Evolutionary conservation across 2,888 invertebrate species (phyloP).

Genomic region (Hirtodrosophila duncani): DNA sequence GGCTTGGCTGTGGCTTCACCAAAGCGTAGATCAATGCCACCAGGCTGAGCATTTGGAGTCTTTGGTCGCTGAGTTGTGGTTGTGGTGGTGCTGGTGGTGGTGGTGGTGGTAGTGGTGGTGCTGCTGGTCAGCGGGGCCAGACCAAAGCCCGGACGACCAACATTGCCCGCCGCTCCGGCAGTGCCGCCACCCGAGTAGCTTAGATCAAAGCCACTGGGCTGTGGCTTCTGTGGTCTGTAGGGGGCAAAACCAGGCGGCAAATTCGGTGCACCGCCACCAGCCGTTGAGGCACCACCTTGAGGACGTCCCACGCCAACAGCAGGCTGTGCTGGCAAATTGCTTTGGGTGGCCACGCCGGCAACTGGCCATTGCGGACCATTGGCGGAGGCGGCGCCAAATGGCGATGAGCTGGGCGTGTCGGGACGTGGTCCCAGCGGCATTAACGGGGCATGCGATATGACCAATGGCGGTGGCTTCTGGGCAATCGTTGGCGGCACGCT

Average conservation of each 20-base stretch:
- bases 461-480: conserved; percentile 66
- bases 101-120: conserved; percentile 35
- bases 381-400: conserved; percentile 40
- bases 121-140: conserved; percentile 54
- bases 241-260: conserved; percentile 63
- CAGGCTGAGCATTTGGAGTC: conserved; percentile 20
- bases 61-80: conserved; percentile 49
- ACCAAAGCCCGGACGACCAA: conserved; percentile 55
- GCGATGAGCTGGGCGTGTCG: conserved; percentile 72
- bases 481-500: conserved; percentile 19
- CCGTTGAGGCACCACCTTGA: conserved; percentile 10
- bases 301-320: conserved; percentile 23
- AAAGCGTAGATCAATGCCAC: conserved; percentile 53
- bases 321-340: not conserved
- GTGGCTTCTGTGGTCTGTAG: conserved; percentile 67
- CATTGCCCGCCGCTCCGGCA: conserved; percentile 17
- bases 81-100: conserved; percentile 36
- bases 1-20: conserved; percentile 46
- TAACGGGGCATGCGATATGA: conserved; percentile 68
- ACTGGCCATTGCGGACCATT: conserved; percentile 62
- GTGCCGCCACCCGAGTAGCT: conserved; percentile 66
- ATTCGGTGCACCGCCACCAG: conserved; percentile 43
- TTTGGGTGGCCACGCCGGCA: conserved; percentile 3
- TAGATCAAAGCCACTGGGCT: conserved; percentile 74
- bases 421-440: conserved; percentile 74